These are phyloP conservation scores for Mola mola DNA, from an alignment of 2,113 vertebrate genomes.

Conservation along the genomic window DNA sequence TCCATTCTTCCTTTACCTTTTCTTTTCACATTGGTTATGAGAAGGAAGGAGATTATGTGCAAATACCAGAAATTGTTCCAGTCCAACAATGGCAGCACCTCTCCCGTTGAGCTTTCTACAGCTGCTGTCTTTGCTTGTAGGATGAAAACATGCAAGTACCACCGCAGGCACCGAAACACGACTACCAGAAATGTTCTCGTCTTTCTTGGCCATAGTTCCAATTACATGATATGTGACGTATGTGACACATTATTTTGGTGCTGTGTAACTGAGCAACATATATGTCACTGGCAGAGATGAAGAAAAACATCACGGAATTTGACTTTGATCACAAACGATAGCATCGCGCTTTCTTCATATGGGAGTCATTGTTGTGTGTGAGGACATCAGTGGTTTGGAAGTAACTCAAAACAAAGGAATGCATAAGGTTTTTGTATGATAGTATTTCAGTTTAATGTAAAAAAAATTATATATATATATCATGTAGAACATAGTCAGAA, in stretches of 20 bases:
- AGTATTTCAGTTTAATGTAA: constrained; percentile 37
- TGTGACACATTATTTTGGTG: constrained; percentile 38
- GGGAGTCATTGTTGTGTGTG: constrained; percentile 29
- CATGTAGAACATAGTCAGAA: constrained; percentile 25
- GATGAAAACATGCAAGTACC: constrained; percentile 40
- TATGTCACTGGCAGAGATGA: constrained; percentile 8
- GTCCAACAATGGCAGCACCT: constrained; percentile 72
- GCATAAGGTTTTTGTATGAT: constrained; percentile 42
- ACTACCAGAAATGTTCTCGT: constrained; percentile 46
- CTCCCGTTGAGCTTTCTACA: constrained; percentile 18
- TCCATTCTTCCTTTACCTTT: constrained; percentile 25
- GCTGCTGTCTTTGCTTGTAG: constrained; percentile 30
- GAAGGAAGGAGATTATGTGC: constrained; percentile 7
- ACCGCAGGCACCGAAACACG: constrained; percentile 25
- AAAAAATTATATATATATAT: constrained; percentile 22
- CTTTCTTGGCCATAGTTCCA: constrained; percentile 24
- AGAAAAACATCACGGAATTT: background rate
- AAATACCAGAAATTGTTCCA: constrained; percentile 48
- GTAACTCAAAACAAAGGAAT: constrained; percentile 41
- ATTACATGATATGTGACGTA: background rate
- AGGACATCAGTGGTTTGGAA: constrained; percentile 47
- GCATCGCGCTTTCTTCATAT: constrained; percentile 21
- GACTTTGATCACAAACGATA: constrained; percentile 5
- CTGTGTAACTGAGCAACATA: constrained; percentile 50
- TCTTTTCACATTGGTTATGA: constrained; percentile 14